These are phyloP conservation scores for Xestia rhomboidea DNA, from an alignment of 2,888 invertebrate genomes.

Conservation along the genomic window DNA sequence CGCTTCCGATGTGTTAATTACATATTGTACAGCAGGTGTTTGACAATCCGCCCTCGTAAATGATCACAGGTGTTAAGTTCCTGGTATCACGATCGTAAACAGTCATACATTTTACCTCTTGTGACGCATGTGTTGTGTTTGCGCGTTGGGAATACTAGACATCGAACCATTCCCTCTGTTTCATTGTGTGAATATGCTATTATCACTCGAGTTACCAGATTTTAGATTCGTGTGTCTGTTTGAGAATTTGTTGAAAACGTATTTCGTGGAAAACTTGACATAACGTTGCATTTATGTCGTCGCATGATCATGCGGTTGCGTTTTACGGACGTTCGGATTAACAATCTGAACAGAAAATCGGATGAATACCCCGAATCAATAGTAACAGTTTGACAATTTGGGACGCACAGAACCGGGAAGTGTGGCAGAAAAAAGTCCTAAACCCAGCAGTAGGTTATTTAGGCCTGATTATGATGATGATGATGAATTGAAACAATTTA, in stretches of 20 bases:
- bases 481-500: neutral
- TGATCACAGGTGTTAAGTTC: neutral
- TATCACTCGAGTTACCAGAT: neutral
- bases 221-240: constrained; percentile 5
- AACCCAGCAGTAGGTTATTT: too few species aligned
- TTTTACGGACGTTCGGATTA: neutral
- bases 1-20: neutral
- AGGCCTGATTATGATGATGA: too few species aligned
- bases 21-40: neutral
- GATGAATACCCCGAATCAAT: neutral
- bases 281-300: neutral
- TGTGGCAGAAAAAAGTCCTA: too few species aligned
- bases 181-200: neutral
- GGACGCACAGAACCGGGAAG: too few species aligned
- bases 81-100: neutral
- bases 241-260: neutral
- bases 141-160: neutral
- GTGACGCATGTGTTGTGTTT: neutral
- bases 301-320: neutral
- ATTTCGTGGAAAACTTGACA: neutral
- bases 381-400: too few species aligned
- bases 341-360: neutral
- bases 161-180: neutral
- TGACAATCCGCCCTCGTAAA: neutral
- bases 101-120: neutral